Conservation (phyloP, 2,888 invertebrate genomes). For the Nipponacmea schrenckii region DNA sequence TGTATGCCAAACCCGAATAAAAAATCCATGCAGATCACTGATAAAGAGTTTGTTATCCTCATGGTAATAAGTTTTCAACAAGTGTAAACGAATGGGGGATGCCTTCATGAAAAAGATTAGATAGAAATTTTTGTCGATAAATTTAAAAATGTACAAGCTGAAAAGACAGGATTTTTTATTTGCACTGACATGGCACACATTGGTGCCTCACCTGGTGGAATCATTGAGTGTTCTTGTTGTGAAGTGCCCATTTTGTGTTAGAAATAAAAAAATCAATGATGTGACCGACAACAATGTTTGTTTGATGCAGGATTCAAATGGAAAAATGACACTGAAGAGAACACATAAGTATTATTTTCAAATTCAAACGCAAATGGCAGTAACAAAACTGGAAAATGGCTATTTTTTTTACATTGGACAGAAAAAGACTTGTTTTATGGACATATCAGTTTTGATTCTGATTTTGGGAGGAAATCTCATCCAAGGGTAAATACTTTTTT, state of each 20-base stretch:
- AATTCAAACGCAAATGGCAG: not conserved
- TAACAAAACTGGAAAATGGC: not conserved
- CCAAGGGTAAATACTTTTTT: not conserved
- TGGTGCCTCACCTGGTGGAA: not conserved
- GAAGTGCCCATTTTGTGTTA: not conserved
- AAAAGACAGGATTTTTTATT: not conserved
- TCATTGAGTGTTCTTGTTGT: not conserved
- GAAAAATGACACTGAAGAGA: not conserved
- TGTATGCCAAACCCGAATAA: conserved; percentile 3
- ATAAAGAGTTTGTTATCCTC: not conserved
- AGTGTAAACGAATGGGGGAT: not conserved
- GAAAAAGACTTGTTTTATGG: not conserved
- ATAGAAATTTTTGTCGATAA: not conserved
- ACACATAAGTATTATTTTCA: not conserved
- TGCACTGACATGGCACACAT: not conserved
- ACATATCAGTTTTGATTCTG: not conserved
- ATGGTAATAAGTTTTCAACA: not conserved
- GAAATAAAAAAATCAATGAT: not conserved
- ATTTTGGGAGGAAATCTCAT: not conserved
- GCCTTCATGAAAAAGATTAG: not conserved
- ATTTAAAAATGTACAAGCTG: too few species aligned
- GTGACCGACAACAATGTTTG: not conserved
- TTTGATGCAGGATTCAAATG: not conserved
- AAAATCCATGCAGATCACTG: not conserved
- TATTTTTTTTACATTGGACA: conserved; percentile 5